A percentile compares a stretch with the other conserved stretches of the same genome.
phyloP scores from a whole-genome alignment of 2,113 vertebrate genomes.

The Elephas maximus region DNA sequence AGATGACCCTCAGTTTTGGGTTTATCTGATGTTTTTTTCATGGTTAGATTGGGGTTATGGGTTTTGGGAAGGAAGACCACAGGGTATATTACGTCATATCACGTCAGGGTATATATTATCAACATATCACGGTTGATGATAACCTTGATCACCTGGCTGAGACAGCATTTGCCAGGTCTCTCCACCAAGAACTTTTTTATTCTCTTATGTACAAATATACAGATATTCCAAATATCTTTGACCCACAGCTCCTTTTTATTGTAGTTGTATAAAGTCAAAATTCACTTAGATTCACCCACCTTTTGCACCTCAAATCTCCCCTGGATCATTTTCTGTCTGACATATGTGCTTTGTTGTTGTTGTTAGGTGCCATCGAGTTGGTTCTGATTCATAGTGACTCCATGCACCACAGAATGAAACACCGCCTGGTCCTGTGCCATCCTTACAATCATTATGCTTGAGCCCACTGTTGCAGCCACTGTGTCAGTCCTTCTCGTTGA shows the following conservation, averaged over 20 bases:
- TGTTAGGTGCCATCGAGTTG: too few relatives aligned
- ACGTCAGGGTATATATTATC: not conserved
- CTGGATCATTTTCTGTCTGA: not conserved
- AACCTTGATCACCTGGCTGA: not conserved
- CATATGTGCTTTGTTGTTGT: too few relatives aligned
- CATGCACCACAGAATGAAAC: too few relatives aligned
- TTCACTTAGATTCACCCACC: not conserved
- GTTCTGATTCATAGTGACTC: too few relatives aligned
- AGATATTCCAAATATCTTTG: not conserved
- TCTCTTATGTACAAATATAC: not conserved
- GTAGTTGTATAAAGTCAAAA: not conserved
- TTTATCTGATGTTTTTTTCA: not conserved
- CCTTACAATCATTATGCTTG: too few relatives aligned
- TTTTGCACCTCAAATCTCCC: not conserved
- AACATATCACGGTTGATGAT: rapidly evolving
- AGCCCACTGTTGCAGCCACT: too few relatives aligned
- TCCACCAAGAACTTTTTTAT: not conserved
- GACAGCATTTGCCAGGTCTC: not conserved
- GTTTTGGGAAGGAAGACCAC: not conserved
- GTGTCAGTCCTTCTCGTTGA: too few relatives aligned
- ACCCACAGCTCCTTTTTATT: not conserved
- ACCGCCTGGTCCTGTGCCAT: too few relatives aligned
- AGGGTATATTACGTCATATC: not conserved
- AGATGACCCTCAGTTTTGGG: not conserved
- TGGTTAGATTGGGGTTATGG: too few relatives aligned